Percentiles rank a stretch among this genome's conserved stretches.
phyloP scores from a whole-genome alignment of 53 echinoderm and acorn worm genomes.

The Stichopus horrens region DNA sequence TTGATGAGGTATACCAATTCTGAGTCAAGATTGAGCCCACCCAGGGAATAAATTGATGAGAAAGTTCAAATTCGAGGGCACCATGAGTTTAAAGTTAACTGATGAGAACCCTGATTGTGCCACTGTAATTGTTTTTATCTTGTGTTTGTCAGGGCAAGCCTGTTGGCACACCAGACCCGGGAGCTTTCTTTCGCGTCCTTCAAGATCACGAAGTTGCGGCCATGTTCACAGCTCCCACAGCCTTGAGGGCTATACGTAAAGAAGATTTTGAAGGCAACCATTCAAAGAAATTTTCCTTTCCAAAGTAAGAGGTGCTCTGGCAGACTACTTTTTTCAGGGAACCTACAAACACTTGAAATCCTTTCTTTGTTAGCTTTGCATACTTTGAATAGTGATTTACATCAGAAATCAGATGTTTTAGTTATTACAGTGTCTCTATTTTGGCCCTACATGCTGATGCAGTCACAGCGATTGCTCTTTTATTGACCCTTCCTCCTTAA shows the following conservation, averaged over 20 bases:
- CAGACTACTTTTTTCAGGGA: neutral
- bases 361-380: no score
- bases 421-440: neutral
- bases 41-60: no score
- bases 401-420: neutral
- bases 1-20: no score
- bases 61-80: no score
- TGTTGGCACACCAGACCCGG: conserved; percentile 87
- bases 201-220: conserved; percentile 75
- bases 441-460: neutral
- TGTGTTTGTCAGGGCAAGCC: conserved; percentile 72
- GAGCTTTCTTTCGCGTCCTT: conserved; percentile 64
- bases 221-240: conserved; percentile 91
- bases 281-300: conserved; percentile 64
- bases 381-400: neutral
- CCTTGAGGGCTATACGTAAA: conserved; percentile 81
- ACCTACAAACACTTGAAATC: neutral
- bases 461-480: no score
- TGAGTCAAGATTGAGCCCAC: no score
- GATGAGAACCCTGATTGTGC: no score
- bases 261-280: conserved; percentile 65
- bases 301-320: conserved; percentile 53
- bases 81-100: no score
- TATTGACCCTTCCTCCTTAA: no score
- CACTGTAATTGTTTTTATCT: neutral